Evolutionary conservation across 2,888 invertebrate species (phyloP).

Genomic region (Drosophila antonietae): DNA sequence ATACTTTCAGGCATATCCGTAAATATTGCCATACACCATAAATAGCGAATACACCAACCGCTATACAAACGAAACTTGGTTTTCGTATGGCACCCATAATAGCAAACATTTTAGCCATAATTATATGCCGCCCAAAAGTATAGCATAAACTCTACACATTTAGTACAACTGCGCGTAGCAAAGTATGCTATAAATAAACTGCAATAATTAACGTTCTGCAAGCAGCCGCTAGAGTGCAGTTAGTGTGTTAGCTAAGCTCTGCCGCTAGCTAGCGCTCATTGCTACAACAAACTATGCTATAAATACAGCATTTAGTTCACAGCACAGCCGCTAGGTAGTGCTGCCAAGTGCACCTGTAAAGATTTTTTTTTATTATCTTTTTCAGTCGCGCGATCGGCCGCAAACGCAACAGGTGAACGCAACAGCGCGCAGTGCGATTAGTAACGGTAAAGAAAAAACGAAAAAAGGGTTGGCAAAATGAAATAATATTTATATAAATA

Average conservation of each 20-base stretch:
- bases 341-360: slow-evolving; percentile 12
- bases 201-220: not conserved
- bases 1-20: not conserved
- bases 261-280: not conserved
- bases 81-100: not conserved
- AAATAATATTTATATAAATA: not conserved
- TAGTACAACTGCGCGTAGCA: not conserved
- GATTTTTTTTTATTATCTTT: slow-evolving; percentile 20
- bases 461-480: not conserved
- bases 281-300: slow-evolving; percentile 21
- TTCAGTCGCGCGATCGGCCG: slow-evolving; percentile 65
- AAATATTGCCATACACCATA: not conserved
- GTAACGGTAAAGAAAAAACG: slow-evolving; percentile 49
- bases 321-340: slow-evolving; percentile 10
- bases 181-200: slow-evolving; percentile 26
- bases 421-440: slow-evolving; percentile 39
- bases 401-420: slow-evolving; percentile 59
- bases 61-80: slow-evolving; percentile 24
- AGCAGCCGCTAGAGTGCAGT: slow-evolving; percentile 13
- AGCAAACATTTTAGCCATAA: not conserved
- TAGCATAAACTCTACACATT: slow-evolving; percentile 36
- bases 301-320: not conserved
- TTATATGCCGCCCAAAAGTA: slow-evolving; percentile 5
- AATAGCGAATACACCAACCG: not conserved
- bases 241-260: not conserved